phyloP scores from a whole-genome alignment of 2,888 invertebrate genomes.

The Cryptocephalus primarius region DNA sequence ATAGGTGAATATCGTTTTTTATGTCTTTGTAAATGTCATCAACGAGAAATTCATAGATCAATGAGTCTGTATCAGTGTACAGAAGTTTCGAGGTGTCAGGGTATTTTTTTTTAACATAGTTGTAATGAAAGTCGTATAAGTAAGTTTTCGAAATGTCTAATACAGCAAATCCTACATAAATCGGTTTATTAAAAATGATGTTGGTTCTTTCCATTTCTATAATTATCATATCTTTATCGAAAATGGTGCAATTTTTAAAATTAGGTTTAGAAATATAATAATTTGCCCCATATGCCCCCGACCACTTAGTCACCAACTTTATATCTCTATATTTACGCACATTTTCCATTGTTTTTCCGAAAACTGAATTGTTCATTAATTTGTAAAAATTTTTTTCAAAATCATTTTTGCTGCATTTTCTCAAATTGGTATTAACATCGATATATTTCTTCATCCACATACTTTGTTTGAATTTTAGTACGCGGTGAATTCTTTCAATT shows the following conservation, averaged over 20 bases:
- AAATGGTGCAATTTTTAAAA: constrained; percentile 25
- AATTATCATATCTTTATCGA: constrained; percentile 25
- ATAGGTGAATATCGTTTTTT: constrained; percentile 17
- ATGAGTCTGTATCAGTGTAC: constrained; percentile 25
- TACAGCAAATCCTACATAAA: constrained; percentile 21
- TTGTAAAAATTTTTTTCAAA: constrained; percentile 34
- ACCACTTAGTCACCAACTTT: constrained; percentile 24
- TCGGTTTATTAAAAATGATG: constrained; percentile 21
- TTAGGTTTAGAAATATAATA: constrained; percentile 7
- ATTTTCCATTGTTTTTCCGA: constrained; percentile 35
- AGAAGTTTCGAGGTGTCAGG: not conserved
- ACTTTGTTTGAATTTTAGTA: constrained; percentile 21
- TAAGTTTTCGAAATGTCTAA: constrained; percentile 14
- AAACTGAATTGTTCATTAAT: constrained; percentile 31
- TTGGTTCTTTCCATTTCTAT: constrained; percentile 14
- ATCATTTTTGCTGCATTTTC: constrained; percentile 20
- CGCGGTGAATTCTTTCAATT: constrained; percentile 2
- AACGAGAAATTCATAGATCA: constrained; percentile 23
- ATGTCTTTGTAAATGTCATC: constrained; percentile 26
- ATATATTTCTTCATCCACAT: constrained; percentile 4
- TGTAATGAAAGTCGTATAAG: constrained; percentile 1
- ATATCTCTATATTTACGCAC: constrained; percentile 28
- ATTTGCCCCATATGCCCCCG: too few relatives aligned
- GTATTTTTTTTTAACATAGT: not conserved
- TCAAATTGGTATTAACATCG: constrained; percentile 3